Base-by-base conservation (phyloP, 2,888 invertebrate species). In the Notodonta dromedarius region DNA sequence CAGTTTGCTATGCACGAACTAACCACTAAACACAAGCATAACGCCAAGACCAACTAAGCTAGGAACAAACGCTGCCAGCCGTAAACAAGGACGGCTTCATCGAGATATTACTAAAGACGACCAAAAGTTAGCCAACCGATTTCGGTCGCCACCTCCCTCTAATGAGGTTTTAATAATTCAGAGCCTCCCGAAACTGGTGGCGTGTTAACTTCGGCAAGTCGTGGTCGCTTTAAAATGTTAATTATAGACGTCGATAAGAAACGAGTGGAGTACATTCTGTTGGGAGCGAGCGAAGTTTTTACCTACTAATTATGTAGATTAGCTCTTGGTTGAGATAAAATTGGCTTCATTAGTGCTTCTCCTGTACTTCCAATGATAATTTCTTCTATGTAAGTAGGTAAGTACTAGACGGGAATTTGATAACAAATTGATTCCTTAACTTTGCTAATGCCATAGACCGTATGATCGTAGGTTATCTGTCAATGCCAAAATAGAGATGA, bases 101-200 rank as follows among this genome's bases (percentile, higher is more conserved):
- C 57, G 61, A 61, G 65, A 60, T 61, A 63, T 57, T 63, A 71
- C 64, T 61, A 61, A 64, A 59, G 52, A 66, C 64, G 54, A 59
- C 58, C 60, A 54, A 60, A 74, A 77, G 58, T 77, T 69, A 66
- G 58, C 58, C 62, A 62, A 55, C 67, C 60, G 48, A 73, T 67
- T 75, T 73, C 59, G 52, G 67, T 66, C 61, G 57, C 64, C 66
- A 69, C 55, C 63, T 56, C 56, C 58, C 67, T 58, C 60, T 76
- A 72, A 76, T 76, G 74, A 76, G 74, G 78, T 76, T 76, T 78
- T 76, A 76, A 78, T 76, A 78, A 76, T 76, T 76, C 70, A 78
- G 57, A 65, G 68, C 59, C 71, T 75, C 69, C 66, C 59, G 58
- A 73, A 77, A 73, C 70, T 71, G 80, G 66, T 70, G 60, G 65